Evolutionary conservation across 2,113 vertebrate species (phyloP), one percentile per base, ranked within the genome.

Genomic region (Ginglymostoma cirratum): DNA sequence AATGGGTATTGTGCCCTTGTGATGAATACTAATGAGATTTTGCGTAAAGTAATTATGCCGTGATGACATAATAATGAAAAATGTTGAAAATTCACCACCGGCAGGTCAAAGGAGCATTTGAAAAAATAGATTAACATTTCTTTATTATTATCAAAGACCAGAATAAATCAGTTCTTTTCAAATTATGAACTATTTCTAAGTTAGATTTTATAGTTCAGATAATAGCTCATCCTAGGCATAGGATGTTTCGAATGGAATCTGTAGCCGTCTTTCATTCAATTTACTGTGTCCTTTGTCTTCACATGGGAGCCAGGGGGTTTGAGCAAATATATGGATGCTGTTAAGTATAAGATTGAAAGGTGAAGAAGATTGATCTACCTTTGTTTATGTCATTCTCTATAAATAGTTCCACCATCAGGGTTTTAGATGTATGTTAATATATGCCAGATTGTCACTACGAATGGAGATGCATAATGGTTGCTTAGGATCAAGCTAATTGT

Each of bases 391-490:
- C 55, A 19, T 92, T 66, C 61, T 38, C 89, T 38, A 93, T 93
- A 93, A 93, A 93, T 67, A 93, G 89, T 93, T 67, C 34, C 89
- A 67, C 61, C 61, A 93, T 93, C 61, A 93, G 61, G 61, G 89
- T 61, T 93, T 93, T 34, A 67, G n/a, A 93, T 67, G 17, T 66
- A 93, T 93, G 61, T 93, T 93, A 93, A 93, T 66, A 93, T 93
- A 67, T 93, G 61, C 34, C 38, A 66, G 89, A 93, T 93, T 93
- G 61, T 93, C 89, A 93, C 89, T 38, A 38, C 23, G 61, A 93
- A 61, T 93, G 89, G 30, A 66, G 61, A 67, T 93, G 89, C 89
- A 93, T 93, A 93, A 93, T 93, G 89, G 61, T 66, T 66, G 89
- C 61, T 67, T 66, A 66, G 80, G 80, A 42, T 45, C 80, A 83